Conservation (phyloP, 1,140 invertebrate species). For the Oreohelix idahoensis region DNA sequence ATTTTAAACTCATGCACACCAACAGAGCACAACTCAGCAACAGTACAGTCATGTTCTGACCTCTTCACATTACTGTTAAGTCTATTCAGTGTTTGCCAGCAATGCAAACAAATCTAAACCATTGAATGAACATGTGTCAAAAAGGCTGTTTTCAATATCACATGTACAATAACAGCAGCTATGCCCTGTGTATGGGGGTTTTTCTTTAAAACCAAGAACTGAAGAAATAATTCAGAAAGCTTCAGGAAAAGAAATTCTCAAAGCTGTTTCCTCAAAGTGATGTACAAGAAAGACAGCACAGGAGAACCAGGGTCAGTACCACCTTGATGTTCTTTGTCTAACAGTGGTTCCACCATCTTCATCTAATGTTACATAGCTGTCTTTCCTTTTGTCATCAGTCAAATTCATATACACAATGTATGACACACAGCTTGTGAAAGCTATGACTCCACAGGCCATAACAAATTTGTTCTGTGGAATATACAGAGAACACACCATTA, state of each 20-base stretch:
- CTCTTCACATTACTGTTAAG: no score
- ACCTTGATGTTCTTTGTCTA: conserved; percentile 47
- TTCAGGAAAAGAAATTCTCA: no score
- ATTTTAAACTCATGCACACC: no score
- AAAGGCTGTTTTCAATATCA: background rate
- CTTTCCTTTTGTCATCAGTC: conserved; percentile 45
- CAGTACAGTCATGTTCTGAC: no score
- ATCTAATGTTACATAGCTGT: conserved; percentile 51
- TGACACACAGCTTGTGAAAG: conserved; percentile 49
- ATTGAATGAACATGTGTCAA: no score
- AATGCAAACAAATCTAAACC: no score
- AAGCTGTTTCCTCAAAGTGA: background rate
- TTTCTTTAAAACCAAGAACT: background rate
- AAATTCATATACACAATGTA: conserved; percentile 59
- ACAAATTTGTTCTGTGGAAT: conserved; percentile 53
- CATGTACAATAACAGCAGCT: background rate
- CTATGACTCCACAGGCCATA: conserved; percentile 46
- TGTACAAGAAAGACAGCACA: background rate
- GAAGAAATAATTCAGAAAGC: no score
- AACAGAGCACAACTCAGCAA: no score
- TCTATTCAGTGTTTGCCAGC: no score
- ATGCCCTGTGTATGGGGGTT: background rate
- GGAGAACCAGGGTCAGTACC: conserved; percentile 44
- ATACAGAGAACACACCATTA: background rate
- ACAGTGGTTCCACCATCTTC: conserved; percentile 49